Evolutionary conservation across 1,140 invertebrate species (phyloP), one percentile per base, ranked within the genome.

Genomic region (Microplitis mediator): DNA sequence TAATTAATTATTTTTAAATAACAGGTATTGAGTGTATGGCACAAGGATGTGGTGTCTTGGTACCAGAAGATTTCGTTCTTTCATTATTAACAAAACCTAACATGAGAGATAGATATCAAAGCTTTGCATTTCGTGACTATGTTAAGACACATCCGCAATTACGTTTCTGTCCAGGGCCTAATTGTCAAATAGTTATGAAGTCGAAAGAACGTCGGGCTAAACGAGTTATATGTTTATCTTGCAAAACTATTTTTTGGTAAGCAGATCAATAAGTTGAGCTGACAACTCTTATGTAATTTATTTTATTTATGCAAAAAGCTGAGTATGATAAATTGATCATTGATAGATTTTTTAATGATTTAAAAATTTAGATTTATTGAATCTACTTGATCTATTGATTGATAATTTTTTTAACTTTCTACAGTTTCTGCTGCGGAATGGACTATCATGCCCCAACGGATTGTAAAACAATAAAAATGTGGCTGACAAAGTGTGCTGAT

Each of bases 401-500:
- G 16, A 58, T 16, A 45, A 56, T 67, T 74, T 65, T 14, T 54
- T 71, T 65, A 8, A 67, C 39, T 14, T 72, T 64, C 4, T 11
- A 95, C 80, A 86, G 85, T 70, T 87, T 87, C 71, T 93, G 92
- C 75, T 99, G 98, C 88, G 97, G 97, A 64, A 94, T 93, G 78
- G 95, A 98, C 78, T 99, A 99, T 86, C 98, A 99, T 87, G 97
- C 98, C 52, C 98, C 98, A 31, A 98, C 98, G 11, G 96, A 98
- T 86, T 99, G 98, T 88, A 90, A 92, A 75, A 95, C 95, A 3
- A 99, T 99, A 74, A 96, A 96, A 85, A 95, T 95, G 79, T 99
- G 98, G 98, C 88, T 99, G 32, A 98, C 96, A 6, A 99, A 99
- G 88, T 99, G 98, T 90, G 97, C 96, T 52, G 98, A 99, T 88